Conservation (phyloP, 2,113 vertebrate genomes). For the Chloroceryle aenea region DNA sequence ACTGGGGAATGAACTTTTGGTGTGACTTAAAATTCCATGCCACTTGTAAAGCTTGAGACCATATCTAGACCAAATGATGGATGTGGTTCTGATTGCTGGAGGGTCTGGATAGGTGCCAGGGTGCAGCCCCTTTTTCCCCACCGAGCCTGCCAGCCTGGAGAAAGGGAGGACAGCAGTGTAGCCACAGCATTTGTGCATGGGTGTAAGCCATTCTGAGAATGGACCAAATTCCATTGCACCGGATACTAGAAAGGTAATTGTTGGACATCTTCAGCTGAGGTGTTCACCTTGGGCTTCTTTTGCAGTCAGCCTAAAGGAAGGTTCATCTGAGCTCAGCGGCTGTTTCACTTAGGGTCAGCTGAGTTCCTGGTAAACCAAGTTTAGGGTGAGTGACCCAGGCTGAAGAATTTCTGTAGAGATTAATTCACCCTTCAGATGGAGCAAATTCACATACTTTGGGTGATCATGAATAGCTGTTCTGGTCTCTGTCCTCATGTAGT, state of each 20-base stretch:
- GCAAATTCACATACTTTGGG: not conserved
- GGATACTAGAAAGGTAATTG: not conserved
- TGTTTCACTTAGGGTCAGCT: not conserved
- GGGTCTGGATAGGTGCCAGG: not conserved
- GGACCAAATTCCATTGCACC: not conserved
- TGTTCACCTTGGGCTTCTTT: not conserved
- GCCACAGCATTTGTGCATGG: not conserved
- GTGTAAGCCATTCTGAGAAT: not conserved
- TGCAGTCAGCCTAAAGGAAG: not conserved
- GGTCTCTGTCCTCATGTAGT: not conserved
- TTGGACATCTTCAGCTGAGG: not conserved
- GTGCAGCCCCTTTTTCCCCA: not conserved
- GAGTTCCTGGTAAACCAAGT: fast-evolving
- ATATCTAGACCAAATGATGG: fast-evolving
- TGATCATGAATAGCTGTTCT: not conserved
- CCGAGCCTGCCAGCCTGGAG: not conserved
- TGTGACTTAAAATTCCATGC: not conserved
- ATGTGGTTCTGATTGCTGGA: not conserved
- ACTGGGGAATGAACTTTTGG: not conserved
- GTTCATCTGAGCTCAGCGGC: not conserved
- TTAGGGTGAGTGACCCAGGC: not conserved
- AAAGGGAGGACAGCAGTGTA: not conserved
- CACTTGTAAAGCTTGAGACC: not conserved
- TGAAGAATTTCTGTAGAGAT: not conserved
- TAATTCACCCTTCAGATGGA: not conserved